These are phyloP conservation scores for Nothocercus nigrocapillus DNA, from an alignment of 2,113 vertebrate genomes.

Conservation along the genomic window DNA sequence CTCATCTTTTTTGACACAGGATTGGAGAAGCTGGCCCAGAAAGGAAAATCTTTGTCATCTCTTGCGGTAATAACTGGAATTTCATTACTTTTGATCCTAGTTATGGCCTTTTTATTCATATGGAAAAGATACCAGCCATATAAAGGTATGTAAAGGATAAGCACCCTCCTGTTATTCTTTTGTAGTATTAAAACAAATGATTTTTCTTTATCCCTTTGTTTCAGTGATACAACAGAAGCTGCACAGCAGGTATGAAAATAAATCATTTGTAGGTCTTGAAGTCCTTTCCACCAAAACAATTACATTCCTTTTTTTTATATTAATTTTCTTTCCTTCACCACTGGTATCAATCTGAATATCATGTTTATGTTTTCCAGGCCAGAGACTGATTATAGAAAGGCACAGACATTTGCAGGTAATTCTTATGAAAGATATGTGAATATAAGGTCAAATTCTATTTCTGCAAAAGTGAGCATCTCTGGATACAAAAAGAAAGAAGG, in stretches of 20 bases:
- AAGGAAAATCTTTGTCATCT: conserved; percentile 77
- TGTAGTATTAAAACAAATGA: neutral
- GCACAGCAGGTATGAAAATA: conserved; percentile 74
- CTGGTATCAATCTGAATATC: neutral
- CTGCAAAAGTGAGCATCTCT: neutral
- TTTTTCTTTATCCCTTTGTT: conserved; percentile 37
- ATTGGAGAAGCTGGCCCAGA: conserved; percentile 76
- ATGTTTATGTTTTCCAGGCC: conserved; percentile 70
- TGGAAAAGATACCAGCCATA: conserved; percentile 81
- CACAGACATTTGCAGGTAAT: conserved; percentile 82
- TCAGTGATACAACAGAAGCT: conserved; percentile 78
- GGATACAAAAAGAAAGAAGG: neutral
- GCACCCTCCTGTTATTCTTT: neutral
- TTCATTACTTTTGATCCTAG: conserved; percentile 80
- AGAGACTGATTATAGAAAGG: conserved; percentile 77
- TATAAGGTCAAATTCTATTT: neutral
- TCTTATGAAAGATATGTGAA: neutral
- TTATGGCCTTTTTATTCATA: conserved; percentile 75
- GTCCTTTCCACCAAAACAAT: neutral
- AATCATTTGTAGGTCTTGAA: neutral
- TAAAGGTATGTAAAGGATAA: conserved; percentile 75
- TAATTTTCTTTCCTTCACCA: conserved; percentile 2
- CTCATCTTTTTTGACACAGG: conserved; percentile 72
- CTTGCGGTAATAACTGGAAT: conserved; percentile 83
- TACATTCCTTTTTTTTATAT: neutral